Evolutionary conservation across 2,797 vertebrate species (phyloP).

Genomic region (Sandelia bainsii): DNA sequence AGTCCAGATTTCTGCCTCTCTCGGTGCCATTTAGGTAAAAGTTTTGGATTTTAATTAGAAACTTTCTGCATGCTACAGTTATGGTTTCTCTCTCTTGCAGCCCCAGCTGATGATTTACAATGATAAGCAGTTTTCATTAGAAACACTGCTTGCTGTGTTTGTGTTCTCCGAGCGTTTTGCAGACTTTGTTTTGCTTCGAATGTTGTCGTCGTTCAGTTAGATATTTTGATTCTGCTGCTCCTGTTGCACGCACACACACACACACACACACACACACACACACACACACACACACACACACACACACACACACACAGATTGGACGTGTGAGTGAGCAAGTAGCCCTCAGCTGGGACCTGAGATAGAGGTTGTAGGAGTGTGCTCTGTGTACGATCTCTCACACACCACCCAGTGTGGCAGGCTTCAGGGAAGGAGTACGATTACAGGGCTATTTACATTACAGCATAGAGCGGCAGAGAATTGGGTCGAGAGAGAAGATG

Average conservation of each 20-base stretch:
- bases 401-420: constrained; percentile 56
- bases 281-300: constrained; percentile 11
- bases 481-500: constrained; percentile 64
- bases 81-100: too few species aligned
- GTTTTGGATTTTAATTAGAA: neutral
- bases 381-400: constrained; percentile 3
- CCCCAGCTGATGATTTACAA: neutral
- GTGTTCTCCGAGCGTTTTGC: too few species aligned
- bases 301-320: neutral
- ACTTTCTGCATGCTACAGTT: neutral
- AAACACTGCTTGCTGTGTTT: neutral
- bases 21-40: neutral
- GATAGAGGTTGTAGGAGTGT: constrained; percentile 25
- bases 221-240: constrained; percentile 34
- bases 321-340: constrained; percentile 3
- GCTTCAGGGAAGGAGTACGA: constrained; percentile 59
- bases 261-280: constrained; percentile 17
- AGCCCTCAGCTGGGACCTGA: constrained; percentile 48
- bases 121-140: neutral
- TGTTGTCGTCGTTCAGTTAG: constrained; percentile 6
- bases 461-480: constrained; percentile 53
- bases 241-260: constrained; percentile 33
- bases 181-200: too few species aligned
- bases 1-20: neutral
- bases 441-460: constrained; percentile 80